Base-by-base conservation (phyloP, 2,797 vertebrate species). In the Enteromius thamalakanensis region DNA sequence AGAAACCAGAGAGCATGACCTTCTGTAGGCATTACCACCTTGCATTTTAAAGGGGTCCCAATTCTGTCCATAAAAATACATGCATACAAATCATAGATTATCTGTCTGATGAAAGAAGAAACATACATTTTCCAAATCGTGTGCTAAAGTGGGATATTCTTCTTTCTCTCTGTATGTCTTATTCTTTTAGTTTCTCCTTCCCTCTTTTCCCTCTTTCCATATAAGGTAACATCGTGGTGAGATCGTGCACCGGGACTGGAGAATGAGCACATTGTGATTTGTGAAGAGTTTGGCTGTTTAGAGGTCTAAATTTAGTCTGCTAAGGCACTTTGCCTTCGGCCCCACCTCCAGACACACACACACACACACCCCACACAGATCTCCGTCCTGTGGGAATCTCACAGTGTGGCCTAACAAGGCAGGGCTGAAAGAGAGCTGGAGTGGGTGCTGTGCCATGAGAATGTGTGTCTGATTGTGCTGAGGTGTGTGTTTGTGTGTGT, bases 181-280 rank as follows among this genome's bases (percentile, higher is more conserved):
- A 32, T 75, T 32, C 58, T 67, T 62, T 76, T 17, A 45, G 23
- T 76, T 51, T 77, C 65, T 80, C 19, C 51, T 71, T 58, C 51
- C 69, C 62, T 65, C 62, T 67, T 15, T 78, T 74, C 84, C 86
- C 76, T 87, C 86, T 88, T 87, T 93, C 94, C 94, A 93, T 94
- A 93, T 94, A 94, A 91, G 94, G 94, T 93, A 93, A 94, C 88
- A 90, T 87, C 89, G 87, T 88, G 87, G 90, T 89, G 90, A 88
- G 90, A 92, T 92, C 85, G 85, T 71, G 89, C 88, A 88, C 90
- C 89, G 88, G 91, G 88, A 88, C 87, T 62, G 29, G 75, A 83
- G 82, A 83, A 83, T 78, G 75, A 83, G 42, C 65, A 70, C 82
- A 83, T 83, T 83, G 82, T 71, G 82, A 78, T 87, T 86, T 90